Evolutionary conservation across 2,113 vertebrate species (phyloP).

Genomic region (Eurystomus gularis): DNA sequence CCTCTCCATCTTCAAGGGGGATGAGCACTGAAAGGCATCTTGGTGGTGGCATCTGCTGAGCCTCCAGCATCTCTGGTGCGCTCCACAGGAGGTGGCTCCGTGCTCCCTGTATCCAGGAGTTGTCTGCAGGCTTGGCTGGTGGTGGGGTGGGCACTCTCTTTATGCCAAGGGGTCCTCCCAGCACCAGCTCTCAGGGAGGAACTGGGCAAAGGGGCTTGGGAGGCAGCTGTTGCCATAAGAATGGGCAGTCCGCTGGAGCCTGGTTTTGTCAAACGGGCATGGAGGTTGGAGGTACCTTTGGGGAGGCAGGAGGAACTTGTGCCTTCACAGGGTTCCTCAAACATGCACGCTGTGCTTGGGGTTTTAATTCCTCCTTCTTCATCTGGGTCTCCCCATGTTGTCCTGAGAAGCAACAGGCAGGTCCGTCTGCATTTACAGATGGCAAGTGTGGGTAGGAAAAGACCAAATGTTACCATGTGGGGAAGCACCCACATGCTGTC

Average conservation of each 20-base stretch:
- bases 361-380: background rate
- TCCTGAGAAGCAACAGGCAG: rapidly evolving
- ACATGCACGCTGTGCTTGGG: background rate
- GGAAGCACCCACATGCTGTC: background rate
- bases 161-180: background rate
- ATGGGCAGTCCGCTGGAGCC: background rate
- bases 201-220: rapidly evolving
- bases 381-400: background rate
- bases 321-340: background rate
- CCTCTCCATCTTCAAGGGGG: background rate
- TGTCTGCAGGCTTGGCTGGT: background rate
- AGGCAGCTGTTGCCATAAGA: background rate
- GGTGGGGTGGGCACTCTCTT: background rate
- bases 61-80: background rate
- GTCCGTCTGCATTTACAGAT: background rate
- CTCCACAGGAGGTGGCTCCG: background rate
- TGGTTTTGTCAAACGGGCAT: background rate
- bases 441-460: background rate
- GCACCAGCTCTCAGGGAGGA: background rate
- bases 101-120: background rate
- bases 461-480: rapidly evolving
- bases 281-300: background rate
- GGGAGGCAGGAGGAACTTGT: background rate
- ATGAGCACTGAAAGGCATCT: background rate
- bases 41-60: background rate